These are phyloP conservation scores for Crocuta crocuta DNA, from an alignment of 2,113 vertebrate species.

Conservation along the genomic window DNA sequence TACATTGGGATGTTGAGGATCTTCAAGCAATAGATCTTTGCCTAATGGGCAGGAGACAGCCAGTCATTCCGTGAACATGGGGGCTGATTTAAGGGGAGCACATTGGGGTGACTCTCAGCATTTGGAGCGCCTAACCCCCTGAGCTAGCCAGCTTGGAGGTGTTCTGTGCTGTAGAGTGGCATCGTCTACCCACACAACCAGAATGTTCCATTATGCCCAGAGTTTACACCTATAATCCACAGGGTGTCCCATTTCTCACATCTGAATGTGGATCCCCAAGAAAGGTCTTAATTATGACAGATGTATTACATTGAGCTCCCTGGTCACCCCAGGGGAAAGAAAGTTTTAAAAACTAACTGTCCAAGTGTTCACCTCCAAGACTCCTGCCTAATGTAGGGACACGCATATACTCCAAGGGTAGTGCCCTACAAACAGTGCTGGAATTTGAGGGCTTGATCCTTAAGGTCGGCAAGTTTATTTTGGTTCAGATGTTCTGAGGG, in stretches of 20 bases:
- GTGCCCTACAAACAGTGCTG: neutral
- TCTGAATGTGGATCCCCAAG: neutral
- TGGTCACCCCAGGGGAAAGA: neutral
- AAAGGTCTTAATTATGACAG: neutral
- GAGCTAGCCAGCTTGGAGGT: neutral
- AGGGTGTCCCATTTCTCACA: neutral
- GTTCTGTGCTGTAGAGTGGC: neutral
- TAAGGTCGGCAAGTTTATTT: neutral
- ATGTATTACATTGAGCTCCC: rapidly evolving
- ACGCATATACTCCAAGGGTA: neutral
- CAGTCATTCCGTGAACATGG: neutral
- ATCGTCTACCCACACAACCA: neutral
- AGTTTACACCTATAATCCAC: rapidly evolving
- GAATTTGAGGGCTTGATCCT: neutral
- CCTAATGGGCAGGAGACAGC: no score
- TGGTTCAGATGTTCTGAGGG: neutral
- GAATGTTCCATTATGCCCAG: neutral
- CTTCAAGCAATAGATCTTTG: neutral
- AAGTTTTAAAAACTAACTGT: neutral
- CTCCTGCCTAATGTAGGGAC: neutral
- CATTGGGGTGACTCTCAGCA: neutral
- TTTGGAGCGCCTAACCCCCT: neutral
- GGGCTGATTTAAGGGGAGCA: neutral
- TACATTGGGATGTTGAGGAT: neutral
- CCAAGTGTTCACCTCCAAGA: rapidly evolving